Base-by-base conservation (phyloP, 2,113 vertebrate species). In the Callocephalon fimbriatum region DNA sequence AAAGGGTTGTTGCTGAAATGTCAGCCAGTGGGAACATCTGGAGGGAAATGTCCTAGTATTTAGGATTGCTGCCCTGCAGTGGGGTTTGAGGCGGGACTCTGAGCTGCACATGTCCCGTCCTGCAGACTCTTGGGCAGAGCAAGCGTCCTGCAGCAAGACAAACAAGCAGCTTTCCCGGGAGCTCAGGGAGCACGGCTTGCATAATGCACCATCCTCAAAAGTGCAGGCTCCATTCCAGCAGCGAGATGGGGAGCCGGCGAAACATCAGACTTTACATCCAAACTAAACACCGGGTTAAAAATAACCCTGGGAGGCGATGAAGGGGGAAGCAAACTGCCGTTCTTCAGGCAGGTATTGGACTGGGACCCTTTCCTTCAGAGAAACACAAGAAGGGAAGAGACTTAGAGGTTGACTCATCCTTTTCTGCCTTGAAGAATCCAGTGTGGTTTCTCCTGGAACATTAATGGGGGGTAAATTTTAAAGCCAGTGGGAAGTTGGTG, bases 201-300 rank as follows among this genome's bases (percentile, higher is more conserved):
- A 81, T 70, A 35, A 8, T 9, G 19, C 1, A 2, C 47, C 62
- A 32, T 77, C 83, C 72, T 84, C 54, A 56, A 38, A 54, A 77
- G 72, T 5, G 9, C 76, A 22, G 91, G 86, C 79, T 92, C 13
- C 0, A 1, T 79, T 91, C 90, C 95, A 92, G 76, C 73, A 68
- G 11, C 1, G 1, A 78, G 75, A 77, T 71, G 79, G 94, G 86
- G 90, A 90, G 68, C 90, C 0, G 0, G 68, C 12, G 80, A 81
- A 81, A 54, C 40, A 10, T 77, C 83, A 80, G 48, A 7, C 22
- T 81, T 92, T 45, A 48, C 48, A 61, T 95, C 92, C 95, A 94
- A 96, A 68, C 86, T 58, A 92, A 96, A 92, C 74, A 87, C 17
- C 0, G 1, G 79, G 70, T 72, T 95, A 93, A 94, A 92, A 95